Evolutionary conservation across 2,797 vertebrate genomes (phyloP).

Genomic region (Clamator glandarius): DNA sequence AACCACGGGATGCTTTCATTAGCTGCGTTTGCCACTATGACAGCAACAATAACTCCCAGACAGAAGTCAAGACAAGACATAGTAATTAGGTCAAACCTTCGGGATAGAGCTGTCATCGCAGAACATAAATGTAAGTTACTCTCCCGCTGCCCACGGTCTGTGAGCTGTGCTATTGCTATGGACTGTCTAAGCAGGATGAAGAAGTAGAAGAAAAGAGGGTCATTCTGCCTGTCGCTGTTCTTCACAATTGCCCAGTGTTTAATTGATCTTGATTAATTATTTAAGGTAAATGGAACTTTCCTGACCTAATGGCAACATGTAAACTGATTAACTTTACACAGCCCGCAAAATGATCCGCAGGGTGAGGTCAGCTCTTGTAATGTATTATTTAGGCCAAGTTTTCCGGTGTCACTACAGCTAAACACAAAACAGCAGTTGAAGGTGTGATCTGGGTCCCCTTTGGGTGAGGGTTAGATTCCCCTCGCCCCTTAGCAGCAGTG

Average conservation of each 20-base stretch:
- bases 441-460: not conserved
- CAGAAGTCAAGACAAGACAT: conserved; percentile 17
- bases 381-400: conserved; percentile 11
- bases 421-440: rapidly evolving
- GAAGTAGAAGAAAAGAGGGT: not conserved
- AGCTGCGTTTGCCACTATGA: conserved; percentile 34
- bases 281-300: conserved; percentile 40
- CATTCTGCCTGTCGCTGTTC: conserved; percentile 13
- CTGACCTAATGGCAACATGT: conserved; percentile 39
- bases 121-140: not conserved
- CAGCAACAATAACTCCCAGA: conserved; percentile 62
- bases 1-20: conserved; percentile 34
- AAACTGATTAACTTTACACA: conserved; percentile 60
- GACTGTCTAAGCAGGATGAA: not conserved
- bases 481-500: not conserved
- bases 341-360: conserved; percentile 36
- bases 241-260: not conserved
- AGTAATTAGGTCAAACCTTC: conserved; percentile 62
- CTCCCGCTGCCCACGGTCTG: not conserved
- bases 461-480: not conserved
- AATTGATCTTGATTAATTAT: conserved; percentile 65
- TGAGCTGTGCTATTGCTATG: not conserved
- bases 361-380: not conserved
- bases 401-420: not conserved
- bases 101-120: conserved; percentile 26